A percentile compares a stretch with the other conserved stretches of the same genome.
Evolutionary conservation across 2,113 vertebrate genomes (phyloP).

Genomic region (Apteryx mantelli): DNA sequence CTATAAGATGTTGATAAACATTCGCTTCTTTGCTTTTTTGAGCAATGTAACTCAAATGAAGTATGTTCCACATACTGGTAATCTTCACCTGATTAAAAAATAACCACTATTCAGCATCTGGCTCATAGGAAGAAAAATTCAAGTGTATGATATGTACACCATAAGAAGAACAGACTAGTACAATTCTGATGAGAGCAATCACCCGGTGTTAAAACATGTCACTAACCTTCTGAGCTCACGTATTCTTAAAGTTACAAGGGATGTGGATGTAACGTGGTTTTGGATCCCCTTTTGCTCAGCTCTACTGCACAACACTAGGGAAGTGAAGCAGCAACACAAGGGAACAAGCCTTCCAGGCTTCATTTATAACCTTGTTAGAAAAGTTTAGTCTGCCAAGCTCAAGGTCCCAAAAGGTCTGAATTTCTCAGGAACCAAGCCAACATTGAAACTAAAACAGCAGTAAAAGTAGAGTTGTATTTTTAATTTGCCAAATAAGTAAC

Average conservation of each 20-base stretch:
- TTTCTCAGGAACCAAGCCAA: neutral
- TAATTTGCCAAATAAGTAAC: neutral
- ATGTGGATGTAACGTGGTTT: neutral
- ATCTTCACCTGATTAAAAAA: neutral
- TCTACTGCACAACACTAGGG: neutral
- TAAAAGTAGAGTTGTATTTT: neutral
- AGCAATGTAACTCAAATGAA: neutral
- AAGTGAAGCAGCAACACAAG: neutral
- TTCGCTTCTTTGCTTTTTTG: neutral
- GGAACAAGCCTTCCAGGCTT: neutral
- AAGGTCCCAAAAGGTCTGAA: neutral
- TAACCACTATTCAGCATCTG: neutral
- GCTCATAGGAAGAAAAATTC: neutral
- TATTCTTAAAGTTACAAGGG: neutral
- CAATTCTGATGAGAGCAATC: neutral
- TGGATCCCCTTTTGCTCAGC: neutral
- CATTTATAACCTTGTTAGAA: neutral
- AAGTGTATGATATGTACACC: rapidly evolving
- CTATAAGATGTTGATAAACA: neutral
- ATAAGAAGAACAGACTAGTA: neutral
- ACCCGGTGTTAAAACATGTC: neutral
- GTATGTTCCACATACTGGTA: neutral
- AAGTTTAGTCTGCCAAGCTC: neutral
- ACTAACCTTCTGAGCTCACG: neutral
- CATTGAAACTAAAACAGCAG: neutral